Conservation (phyloP, 1,140 invertebrate genomes). For the Bicyclus anynana region DNA sequence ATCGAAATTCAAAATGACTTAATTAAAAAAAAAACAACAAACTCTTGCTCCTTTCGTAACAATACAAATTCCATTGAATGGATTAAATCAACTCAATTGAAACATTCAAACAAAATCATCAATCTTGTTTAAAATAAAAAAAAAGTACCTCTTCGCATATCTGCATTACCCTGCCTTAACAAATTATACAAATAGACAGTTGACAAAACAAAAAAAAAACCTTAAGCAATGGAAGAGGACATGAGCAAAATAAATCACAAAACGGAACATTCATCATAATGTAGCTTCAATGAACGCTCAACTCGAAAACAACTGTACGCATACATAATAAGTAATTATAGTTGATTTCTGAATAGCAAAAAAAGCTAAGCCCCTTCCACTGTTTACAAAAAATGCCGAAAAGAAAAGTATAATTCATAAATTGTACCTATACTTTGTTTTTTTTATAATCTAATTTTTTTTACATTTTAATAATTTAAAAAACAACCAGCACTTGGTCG, state of each 20-base stretch:
- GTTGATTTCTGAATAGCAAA: slow-evolving; percentile 54
- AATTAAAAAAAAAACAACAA: slow-evolving; percentile 73
- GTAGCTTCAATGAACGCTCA: slow-evolving; percentile 39
- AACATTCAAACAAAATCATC: slow-evolving; percentile 72
- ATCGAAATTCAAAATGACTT: slow-evolving; percentile 67
- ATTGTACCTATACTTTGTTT: slow-evolving; percentile 77
- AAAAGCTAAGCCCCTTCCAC: slow-evolving; percentile 61
- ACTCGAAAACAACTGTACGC: slow-evolving; percentile 35
- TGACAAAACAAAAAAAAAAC: slow-evolving; percentile 67
- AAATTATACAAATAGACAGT: slow-evolving; percentile 72
- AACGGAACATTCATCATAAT: slow-evolving; percentile 52
- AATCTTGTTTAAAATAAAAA: slow-evolving; percentile 70
- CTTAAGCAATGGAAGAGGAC: slow-evolving; percentile 70
- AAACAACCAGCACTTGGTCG: slow-evolving; percentile 75
- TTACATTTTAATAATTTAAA: slow-evolving; percentile 78
- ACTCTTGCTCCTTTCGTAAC: slow-evolving; percentile 70
- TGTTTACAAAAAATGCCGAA: slow-evolving; percentile 69
- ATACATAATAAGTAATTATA: slow-evolving; percentile 9
- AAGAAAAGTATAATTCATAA: slow-evolving; percentile 77
- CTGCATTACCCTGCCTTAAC: slow-evolving; percentile 75
- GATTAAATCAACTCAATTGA: slow-evolving; percentile 74
- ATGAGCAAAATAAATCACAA: slow-evolving; percentile 73
- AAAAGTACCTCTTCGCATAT: slow-evolving; percentile 72
- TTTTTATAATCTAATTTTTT: slow-evolving; percentile 75
- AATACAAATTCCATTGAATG: slow-evolving; percentile 75